Evolutionary conservation across 2,797 vertebrate species (phyloP).

Genomic region (Heteromormyrus szaboi): DNA sequence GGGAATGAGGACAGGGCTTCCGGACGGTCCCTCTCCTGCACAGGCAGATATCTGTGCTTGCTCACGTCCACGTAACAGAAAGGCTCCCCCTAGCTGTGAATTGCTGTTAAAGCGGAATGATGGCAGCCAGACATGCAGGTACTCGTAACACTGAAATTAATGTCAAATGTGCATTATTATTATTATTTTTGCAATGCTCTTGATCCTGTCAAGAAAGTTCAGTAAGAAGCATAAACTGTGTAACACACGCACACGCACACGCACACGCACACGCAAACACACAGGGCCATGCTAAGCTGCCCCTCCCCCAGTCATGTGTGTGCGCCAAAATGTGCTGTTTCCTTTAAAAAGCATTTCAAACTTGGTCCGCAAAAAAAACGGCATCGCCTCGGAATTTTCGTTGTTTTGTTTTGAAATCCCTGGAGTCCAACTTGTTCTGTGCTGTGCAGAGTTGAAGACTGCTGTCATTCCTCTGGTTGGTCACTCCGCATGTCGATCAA

Average conservation of each 20-base stretch:
- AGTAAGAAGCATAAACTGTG: not conserved
- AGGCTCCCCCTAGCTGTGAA: not conserved
- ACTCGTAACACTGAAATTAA: not conserved
- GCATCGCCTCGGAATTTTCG: not conserved
- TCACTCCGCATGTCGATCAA: not conserved
- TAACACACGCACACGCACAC: not conserved
- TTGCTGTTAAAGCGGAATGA: not conserved
- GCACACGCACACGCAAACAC: not conserved
- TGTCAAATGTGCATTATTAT: not conserved
- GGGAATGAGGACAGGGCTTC: not conserved
- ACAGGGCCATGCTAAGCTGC: not conserved
- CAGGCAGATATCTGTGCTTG: not conserved
- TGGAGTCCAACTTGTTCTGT: conserved; percentile 22
- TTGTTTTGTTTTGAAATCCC: conserved; percentile 2
- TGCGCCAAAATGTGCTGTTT: conserved; percentile 22
- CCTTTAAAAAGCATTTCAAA: conserved; percentile 21
- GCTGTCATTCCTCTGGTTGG: not conserved
- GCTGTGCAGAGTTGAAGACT: conserved; percentile 35
- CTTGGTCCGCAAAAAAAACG: conserved; percentile 12
- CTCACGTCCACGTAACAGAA: not conserved
- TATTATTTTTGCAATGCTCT: not conserved
- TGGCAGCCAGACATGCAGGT: not conserved
- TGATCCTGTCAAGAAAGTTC: conserved; percentile 4
- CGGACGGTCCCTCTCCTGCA: not conserved
- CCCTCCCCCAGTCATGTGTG: not conserved